Percentiles rank a stretch among this genome's conserved stretches.
These are phyloP conservation scores for Bathynomus jamesi DNA, from an alignment of 1,140 invertebrate species.

Conservation along the genomic window DNA sequence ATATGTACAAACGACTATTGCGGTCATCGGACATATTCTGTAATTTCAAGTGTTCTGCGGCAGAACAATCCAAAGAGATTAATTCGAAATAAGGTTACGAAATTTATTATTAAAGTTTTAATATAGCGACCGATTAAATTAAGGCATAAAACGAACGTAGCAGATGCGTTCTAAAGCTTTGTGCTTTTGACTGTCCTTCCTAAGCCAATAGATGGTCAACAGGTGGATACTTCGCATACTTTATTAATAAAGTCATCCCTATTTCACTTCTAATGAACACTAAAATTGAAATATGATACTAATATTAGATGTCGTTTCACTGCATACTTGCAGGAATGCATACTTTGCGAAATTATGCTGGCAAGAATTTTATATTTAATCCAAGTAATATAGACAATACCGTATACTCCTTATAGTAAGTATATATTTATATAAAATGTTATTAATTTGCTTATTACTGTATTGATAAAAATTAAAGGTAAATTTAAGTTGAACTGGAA, in stretches of 20 bases:
- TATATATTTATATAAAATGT: not conserved
- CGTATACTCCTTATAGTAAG: not conserved
- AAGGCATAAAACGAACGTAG: not conserved
- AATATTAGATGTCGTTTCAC: not conserved
- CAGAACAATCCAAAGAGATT: not conserved
- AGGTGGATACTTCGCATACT: not conserved
- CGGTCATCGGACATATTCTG: no score
- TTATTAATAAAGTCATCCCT: slow-evolving; percentile 1
- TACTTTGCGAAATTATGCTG: not conserved
- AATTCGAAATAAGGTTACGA: not conserved
- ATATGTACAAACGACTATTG: no score
- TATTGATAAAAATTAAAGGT: no score
- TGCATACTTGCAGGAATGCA: not conserved
- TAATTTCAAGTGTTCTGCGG: no score
- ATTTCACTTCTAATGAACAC: not conserved
- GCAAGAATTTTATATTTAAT: not conserved
- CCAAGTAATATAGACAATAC: not conserved
- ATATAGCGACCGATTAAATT: not conserved
- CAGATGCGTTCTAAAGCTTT: not conserved
- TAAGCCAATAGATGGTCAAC: not conserved
- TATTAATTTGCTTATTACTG: no score
- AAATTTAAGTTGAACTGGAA: no score
- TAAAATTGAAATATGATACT: slow-evolving; percentile 1
- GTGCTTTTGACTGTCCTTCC: not conserved
- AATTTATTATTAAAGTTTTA: not conserved